Evolutionary conservation across 2,888 invertebrate species (phyloP).

Genomic region (Acleris laterana): DNA sequence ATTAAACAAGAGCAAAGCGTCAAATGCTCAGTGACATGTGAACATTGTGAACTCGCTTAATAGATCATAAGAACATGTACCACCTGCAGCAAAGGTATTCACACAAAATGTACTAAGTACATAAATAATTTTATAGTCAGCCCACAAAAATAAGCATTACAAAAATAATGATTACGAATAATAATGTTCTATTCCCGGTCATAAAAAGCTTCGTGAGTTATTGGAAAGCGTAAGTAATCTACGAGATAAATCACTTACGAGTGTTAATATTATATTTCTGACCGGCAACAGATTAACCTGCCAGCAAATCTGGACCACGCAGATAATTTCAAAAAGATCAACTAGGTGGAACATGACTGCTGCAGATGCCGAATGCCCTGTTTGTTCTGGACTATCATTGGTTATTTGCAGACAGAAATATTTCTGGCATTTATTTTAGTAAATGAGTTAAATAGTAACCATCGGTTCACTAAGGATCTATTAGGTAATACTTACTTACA

Average conservation of each 20-base stretch:
- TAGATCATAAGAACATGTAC: too few species aligned
- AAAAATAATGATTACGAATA: neutral
- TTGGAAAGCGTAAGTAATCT: slow-evolving; percentile 23
- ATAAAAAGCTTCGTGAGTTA: slow-evolving; percentile 25
- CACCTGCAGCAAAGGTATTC: too few species aligned
- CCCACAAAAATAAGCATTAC: neutral
- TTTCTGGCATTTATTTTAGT: neutral
- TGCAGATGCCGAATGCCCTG: slow-evolving; percentile 28
- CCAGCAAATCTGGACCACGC: slow-evolving; percentile 30
- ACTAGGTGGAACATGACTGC: slow-evolving; percentile 24
- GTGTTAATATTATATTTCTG: slow-evolving; percentile 18
- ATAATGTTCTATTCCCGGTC: slow-evolving; percentile 2
- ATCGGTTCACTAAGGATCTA: too few species aligned
- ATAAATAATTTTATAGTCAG: neutral
- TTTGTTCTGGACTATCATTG: slow-evolving; percentile 14
- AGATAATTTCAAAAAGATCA: slow-evolving; percentile 25
- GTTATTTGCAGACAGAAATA: neutral
- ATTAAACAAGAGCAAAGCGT: too few species aligned
- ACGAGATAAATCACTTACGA: slow-evolving; percentile 28
- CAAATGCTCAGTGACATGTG: too few species aligned
- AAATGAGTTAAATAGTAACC: neutral
- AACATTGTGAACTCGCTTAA: too few species aligned
- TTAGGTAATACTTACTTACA: too few species aligned
- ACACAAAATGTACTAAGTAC: too few species aligned
- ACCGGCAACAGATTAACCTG: slow-evolving; percentile 30